phyloP scores from a whole-genome alignment of 2,888 invertebrate species.

The Erpobdella octoculata region DNA sequence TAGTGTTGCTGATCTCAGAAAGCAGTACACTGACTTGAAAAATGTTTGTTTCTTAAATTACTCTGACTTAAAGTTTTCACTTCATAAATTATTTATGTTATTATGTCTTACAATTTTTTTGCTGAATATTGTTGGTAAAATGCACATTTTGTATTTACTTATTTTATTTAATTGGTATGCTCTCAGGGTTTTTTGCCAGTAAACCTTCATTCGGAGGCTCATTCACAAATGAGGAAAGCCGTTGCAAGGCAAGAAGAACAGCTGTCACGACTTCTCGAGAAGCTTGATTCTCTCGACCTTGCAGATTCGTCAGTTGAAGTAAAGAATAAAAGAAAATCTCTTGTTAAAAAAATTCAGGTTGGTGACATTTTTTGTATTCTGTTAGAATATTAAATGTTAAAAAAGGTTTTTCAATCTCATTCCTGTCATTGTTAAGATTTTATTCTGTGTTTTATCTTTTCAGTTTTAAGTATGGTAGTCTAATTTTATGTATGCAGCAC shows the following conservation, averaged over 20 bases:
- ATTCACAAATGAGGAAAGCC: neutral
- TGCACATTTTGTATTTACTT: too few species aligned
- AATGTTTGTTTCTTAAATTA: constrained; percentile 11
- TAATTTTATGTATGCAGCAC: too few species aligned
- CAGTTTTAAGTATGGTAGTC: too few species aligned
- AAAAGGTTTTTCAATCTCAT: neutral
- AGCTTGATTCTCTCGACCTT: constrained; percentile 25
- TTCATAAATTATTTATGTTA: neutral
- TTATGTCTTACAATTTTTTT: too few species aligned
- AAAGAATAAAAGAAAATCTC: constrained; percentile 17
- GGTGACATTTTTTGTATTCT: neutral
- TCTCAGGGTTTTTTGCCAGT: constrained; percentile 23
- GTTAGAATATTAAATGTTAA: neutral
- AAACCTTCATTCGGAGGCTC: constrained; percentile 14
- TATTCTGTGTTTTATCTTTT: too few species aligned
- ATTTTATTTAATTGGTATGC: too few species aligned
- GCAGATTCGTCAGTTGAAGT: constrained; percentile 13
- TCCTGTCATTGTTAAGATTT: too few species aligned
- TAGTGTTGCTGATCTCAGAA: neutral
- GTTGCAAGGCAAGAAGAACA: constrained; percentile 5
- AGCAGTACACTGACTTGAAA: constrained; percentile 16
- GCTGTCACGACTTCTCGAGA: constrained; percentile 12
- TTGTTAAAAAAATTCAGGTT: constrained; percentile 26
- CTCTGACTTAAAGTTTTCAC: neutral
- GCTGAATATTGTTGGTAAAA: too few species aligned